Evolutionary conservation across 2,797 vertebrate species (phyloP).

Genomic region (Ammospiza maritima): DNA sequence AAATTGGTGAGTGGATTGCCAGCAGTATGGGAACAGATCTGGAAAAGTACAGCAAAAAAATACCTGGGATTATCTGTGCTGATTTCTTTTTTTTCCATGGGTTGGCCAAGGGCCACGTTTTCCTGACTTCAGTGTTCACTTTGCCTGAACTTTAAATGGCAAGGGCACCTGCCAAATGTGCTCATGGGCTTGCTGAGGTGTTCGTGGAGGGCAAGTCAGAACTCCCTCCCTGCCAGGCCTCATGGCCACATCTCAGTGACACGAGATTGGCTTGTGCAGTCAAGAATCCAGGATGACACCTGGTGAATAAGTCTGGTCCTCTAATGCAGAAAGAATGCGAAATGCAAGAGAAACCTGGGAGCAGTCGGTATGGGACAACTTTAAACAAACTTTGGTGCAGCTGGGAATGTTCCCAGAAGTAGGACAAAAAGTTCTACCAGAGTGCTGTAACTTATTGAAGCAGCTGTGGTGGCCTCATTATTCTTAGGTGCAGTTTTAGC

Average conservation of each 20-base stretch:
- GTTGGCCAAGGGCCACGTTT: not conserved
- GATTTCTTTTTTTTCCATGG: not conserved
- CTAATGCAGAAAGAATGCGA: constrained; percentile 44
- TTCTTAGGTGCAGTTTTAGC: not conserved
- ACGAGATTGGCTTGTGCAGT: not conserved
- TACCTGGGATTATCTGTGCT: not conserved
- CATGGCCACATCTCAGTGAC: constrained; percentile 9
- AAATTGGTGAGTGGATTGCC: not conserved
- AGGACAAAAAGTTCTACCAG: not conserved
- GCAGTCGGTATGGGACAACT: not conserved
- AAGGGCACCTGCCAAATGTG: constrained; percentile 30
- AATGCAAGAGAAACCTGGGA: not conserved
- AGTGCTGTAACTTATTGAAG: not conserved
- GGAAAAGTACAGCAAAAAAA: constrained; percentile 39
- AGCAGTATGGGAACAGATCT: not conserved
- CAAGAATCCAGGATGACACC: not conserved
- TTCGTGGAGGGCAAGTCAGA: constrained; percentile 38
- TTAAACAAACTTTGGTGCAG: not conserved
- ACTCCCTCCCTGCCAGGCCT: constrained; percentile 11
- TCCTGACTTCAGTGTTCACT: not conserved
- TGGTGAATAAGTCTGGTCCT: constrained; percentile 21
- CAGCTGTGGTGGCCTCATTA: not conserved
- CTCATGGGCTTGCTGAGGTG: constrained; percentile 1
- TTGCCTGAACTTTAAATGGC: constrained; percentile 4
- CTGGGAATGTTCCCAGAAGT: not conserved